These are phyloP conservation scores for Loriculus beryllinus DNA, from an alignment of 2,797 vertebrate genomes.

Conservation along the genomic window DNA sequence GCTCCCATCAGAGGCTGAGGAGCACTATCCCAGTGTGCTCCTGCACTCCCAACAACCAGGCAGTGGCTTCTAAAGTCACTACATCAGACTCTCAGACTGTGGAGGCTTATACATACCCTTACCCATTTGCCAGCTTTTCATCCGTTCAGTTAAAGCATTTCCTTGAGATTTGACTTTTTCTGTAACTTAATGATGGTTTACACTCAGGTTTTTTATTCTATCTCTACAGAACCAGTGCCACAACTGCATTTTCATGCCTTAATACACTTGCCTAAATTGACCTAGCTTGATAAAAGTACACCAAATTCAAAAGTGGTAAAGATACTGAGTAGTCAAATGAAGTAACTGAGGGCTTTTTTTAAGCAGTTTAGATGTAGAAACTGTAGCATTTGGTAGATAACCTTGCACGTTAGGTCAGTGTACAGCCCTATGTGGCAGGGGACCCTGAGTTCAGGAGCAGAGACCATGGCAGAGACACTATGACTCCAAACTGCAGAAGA, in stretches of 20 bases:
- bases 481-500: background rate
- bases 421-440: background rate
- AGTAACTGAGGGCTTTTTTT: background rate
- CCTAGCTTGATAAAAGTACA: background rate
- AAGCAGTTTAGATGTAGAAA: background rate
- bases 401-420: background rate
- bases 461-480: background rate
- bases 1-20: background rate
- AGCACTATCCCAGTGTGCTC: fast-evolving
- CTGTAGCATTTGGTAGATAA: background rate
- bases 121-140: background rate
- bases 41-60: background rate
- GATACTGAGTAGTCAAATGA: background rate
- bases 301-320: background rate
- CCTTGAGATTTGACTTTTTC: background rate
- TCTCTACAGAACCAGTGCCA: background rate
- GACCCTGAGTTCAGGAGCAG: background rate
- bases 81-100: background rate
- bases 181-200: background rate
- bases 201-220: background rate
- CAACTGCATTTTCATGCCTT: background rate
- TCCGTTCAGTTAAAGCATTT: background rate
- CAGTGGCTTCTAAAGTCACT: background rate
- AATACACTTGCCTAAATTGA: background rate
- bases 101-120: background rate